phyloP scores from a whole-genome alignment of 2,113 vertebrate species.

The Micronycteris hirsuta region DNA sequence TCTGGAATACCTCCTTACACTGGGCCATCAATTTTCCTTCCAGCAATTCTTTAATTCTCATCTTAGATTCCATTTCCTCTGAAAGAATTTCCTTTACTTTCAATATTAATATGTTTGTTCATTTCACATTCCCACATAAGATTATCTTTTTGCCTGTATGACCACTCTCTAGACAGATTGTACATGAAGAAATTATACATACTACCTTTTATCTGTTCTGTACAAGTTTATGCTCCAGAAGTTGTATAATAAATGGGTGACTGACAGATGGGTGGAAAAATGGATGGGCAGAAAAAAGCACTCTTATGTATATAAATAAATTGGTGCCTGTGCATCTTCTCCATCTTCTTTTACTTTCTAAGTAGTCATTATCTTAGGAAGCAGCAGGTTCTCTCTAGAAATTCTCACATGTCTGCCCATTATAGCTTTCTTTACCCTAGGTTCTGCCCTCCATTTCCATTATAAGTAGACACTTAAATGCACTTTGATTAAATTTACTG shows the following conservation, averaged over 20 bases:
- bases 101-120: neutral
- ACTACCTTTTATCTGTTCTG: neutral
- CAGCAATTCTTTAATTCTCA: neutral
- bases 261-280: neutral
- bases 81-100: neutral
- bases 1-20: neutral
- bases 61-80: neutral
- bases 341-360: neutral
- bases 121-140: neutral
- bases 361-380: neutral
- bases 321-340: neutral
- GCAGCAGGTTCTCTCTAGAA: neutral
- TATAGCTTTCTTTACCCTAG: neutral
- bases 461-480: neutral
- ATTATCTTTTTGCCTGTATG: neutral
- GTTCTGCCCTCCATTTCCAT: neutral
- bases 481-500: neutral
- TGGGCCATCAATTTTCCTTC: neutral
- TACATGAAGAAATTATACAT: neutral
- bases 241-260: neutral
- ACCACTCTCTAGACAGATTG: neutral
- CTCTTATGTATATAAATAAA: neutral
- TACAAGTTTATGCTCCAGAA: neutral
- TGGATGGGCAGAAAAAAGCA: neutral
- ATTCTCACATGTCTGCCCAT: neutral